Conservation (phyloP, 2,888 invertebrate genomes). For the Linyphia triangularis region DNA sequence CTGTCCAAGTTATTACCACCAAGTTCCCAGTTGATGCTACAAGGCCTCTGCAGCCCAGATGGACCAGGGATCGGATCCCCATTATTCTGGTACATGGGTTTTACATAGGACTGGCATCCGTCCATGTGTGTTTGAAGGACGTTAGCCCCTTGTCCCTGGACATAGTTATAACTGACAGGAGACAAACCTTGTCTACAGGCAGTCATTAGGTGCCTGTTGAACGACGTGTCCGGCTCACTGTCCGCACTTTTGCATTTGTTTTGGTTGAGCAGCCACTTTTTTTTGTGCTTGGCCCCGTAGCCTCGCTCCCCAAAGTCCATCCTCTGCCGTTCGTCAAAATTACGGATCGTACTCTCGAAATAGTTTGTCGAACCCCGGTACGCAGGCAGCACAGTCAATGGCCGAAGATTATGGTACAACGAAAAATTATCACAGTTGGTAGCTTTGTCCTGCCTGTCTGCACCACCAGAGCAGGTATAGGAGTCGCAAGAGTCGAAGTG, state of each 20-base stretch:
- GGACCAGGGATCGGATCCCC: constrained; percentile 71
- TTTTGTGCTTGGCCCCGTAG: constrained; percentile 49
- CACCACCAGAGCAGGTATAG: constrained; percentile 30
- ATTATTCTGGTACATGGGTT: constrained; percentile 50
- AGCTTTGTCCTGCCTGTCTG: constrained; percentile 39
- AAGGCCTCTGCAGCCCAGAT: constrained; percentile 65
- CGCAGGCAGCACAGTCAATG: constrained; percentile 15
- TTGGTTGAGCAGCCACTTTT: constrained; percentile 69
- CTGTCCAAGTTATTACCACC: constrained; percentile 54
- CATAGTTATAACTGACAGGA: constrained; percentile 49
- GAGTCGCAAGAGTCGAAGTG: constrained; percentile 45
- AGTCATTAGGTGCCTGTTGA: constrained; percentile 25
- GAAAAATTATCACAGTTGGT: constrained; percentile 65
- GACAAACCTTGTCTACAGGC: constrained; percentile 38
- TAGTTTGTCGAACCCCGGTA: constrained; percentile 36
- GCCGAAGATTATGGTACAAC: constrained; percentile 38
- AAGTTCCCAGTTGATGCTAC: constrained; percentile 64
- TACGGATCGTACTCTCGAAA: constrained; percentile 49
- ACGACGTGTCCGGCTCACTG: constrained; percentile 49
- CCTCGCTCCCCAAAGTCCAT: constrained; percentile 23
- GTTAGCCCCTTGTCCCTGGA: constrained; percentile 62
- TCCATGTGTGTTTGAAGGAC: constrained; percentile 23
- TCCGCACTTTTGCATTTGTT: constrained; percentile 71
- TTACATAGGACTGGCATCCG: constrained; percentile 38
- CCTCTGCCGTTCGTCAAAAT: constrained; percentile 37